Base-by-base conservation (phyloP, 2,888 invertebrate genomes). In the Aphodius granarius region DNA sequence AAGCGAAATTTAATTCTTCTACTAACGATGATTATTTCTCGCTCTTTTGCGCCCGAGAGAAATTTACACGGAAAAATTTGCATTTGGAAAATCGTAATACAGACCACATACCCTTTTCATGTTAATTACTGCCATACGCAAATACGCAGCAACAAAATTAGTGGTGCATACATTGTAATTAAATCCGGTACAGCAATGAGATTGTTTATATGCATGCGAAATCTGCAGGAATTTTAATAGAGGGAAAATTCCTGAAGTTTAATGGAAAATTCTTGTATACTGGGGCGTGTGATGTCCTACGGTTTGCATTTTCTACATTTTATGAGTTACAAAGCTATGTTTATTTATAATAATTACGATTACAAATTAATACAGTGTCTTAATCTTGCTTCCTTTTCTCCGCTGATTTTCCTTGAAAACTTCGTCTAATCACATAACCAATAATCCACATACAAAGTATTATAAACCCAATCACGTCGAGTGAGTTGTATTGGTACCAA, bases 401-500 rank as follows among this genome's bases (percentile, higher is more conserved):
- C 43, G 43, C 13, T 9, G 43, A 43, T 9, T 13, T 43, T 43
- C 43, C 3, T 43, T 3, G 43, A 43, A 1, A 43, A 43, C 43
- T 9, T 43, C 43, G 43, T 43, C 43, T 43, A 9, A 43, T 43
- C 43, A 43, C 43, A 1, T 13, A 43, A 43, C 43, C 1, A 6
- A 43, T 0, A 6, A 43, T 9, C 9, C 43, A 43, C 13, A 43
- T 43, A 43, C 43, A 9, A 43, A 43, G 13, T 43, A 43, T 43
- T 43, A 43, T 43, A 43, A 43, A 43, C 43, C 2, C 43, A 43
- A 43, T 3, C 43, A 43, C 78, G 72, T 81, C 81, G 4, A 81
- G 43, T 70, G 80, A 76, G 23, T 80, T 76, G 43, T 78, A 75
- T 74, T 81, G 78, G 64, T 79, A 81, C 81, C 81, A 81, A 6